Evolutionary conservation across 1,140 invertebrate species (phyloP).

Genomic region (Sarcophaga peregrina): DNA sequence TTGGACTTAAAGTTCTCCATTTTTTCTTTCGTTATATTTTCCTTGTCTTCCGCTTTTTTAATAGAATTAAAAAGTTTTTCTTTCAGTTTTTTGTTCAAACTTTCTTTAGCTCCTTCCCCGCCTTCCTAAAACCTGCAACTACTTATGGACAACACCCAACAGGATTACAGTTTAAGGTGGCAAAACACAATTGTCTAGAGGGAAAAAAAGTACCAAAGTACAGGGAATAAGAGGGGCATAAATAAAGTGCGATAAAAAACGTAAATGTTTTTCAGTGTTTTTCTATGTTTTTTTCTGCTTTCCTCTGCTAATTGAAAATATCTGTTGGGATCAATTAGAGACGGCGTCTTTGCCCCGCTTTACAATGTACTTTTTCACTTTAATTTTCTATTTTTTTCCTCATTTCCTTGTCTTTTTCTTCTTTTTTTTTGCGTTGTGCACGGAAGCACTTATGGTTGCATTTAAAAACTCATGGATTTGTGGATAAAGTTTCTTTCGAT

Average conservation of each 20-base stretch:
- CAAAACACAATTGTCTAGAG: slow-evolving; percentile 14
- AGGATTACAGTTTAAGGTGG: slow-evolving; percentile 62
- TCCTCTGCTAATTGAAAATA: slow-evolving; percentile 65
- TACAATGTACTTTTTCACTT: neutral
- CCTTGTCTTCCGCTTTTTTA: slow-evolving; percentile 52
- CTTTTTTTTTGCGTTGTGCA: slow-evolving; percentile 1
- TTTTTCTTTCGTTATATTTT: slow-evolving; percentile 43
- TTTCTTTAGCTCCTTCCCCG: slow-evolving; percentile 42
- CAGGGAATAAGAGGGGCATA: neutral
- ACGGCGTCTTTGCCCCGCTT: slow-evolving; percentile 42
- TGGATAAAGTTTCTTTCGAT: slow-evolving; percentile 26
- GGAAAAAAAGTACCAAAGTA: slow-evolving; percentile 35
- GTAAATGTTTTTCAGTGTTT: slow-evolving; percentile 66
- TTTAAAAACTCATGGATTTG: neutral
- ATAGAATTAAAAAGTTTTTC: slow-evolving; percentile 63
- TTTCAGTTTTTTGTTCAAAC: slow-evolving; percentile 14
- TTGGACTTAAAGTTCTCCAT: too few relatives aligned
- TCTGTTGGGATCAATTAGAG: slow-evolving; percentile 66
- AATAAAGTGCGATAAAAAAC: slow-evolving; percentile 46
- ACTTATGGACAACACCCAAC: slow-evolving; percentile 46
- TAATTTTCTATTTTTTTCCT: neutral
- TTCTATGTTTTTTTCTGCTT: too few relatives aligned
- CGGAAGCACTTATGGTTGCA: slow-evolving; percentile 36
- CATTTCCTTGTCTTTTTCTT: neutral
- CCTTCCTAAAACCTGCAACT: slow-evolving; percentile 42